A percentile compares a stretch with the other conserved stretches of the same genome.
These are phyloP conservation scores for Subacronicta megacephala DNA, from an alignment of 2,888 invertebrate species.

Conservation along the genomic window DNA sequence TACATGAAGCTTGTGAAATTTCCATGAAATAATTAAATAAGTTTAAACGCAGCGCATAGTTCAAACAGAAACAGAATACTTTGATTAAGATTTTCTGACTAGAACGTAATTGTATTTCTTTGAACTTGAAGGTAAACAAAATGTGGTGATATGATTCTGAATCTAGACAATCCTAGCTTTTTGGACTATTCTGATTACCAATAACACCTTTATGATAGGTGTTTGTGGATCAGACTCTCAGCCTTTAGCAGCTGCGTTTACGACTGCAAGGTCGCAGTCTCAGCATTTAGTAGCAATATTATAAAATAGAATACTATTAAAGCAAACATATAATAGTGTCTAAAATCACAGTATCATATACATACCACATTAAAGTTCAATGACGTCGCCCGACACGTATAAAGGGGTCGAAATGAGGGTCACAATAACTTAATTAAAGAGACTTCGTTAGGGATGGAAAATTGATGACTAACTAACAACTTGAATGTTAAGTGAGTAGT, in stretches of 20 bases:
- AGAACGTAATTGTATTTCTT: constrained; percentile 9
- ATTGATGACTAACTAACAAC: constrained; percentile 72
- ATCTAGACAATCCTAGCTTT: too few species aligned
- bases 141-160: too few species aligned
- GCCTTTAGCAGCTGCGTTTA: too few species aligned
- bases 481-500: constrained; percentile 63
- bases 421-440: constrained; percentile 70
- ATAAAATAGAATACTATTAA: too few species aligned
- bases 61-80: constrained; percentile 13
- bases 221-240: too few species aligned
- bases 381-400: constrained; percentile 43
- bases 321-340: constrained; percentile 8
- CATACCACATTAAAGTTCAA: constrained; percentile 36
- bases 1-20: background rate
- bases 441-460: constrained; percentile 67
- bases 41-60: constrained; percentile 8
- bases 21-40: constrained; percentile 7
- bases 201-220: too few species aligned
- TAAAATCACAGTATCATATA: constrained; percentile 36
- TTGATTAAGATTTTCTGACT: constrained; percentile 7
- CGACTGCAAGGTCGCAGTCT: too few species aligned
- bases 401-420: constrained; percentile 58
- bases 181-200: too few species aligned
- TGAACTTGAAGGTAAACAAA: constrained; percentile 12
- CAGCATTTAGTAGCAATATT: too few species aligned